phyloP scores from a whole-genome alignment of 2,797 vertebrate genomes.

The Oceanodroma leucorhoa region DNA sequence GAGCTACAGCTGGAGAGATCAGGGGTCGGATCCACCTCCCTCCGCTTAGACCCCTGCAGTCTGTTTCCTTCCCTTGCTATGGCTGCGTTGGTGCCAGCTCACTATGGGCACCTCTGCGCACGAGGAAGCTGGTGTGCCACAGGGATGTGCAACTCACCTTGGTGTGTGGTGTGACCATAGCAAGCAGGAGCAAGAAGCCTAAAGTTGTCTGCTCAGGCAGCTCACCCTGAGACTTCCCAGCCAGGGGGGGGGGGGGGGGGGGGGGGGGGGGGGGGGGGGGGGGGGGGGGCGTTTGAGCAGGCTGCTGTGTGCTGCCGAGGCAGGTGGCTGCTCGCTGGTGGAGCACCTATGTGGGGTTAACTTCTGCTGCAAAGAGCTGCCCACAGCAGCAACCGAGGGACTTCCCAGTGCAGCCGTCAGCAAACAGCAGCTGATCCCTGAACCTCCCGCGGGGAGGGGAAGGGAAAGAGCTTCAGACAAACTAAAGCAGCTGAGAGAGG shows the following conservation, averaged over 20 bases:
- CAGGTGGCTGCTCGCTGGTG: background rate
- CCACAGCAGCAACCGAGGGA: background rate
- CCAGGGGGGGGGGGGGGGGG: background rate
- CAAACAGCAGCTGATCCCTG: conserved; percentile 27
- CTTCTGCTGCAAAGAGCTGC: background rate
- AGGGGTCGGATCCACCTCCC: background rate
- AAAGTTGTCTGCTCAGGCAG: background rate
- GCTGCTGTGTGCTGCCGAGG: background rate
- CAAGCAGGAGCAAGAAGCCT: background rate
- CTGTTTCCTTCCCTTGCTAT: background rate
- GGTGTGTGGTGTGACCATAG: accelerated
- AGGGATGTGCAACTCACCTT: accelerated
- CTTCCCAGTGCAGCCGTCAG: background rate
- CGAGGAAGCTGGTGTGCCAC: background rate
- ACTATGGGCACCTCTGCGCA: accelerated
- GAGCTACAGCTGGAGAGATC: background rate
- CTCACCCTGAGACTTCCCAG: background rate
- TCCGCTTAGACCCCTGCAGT: background rate
- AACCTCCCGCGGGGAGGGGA: background rate
- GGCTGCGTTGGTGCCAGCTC: background rate
- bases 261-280: background rate
- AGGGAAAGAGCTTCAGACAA: background rate
- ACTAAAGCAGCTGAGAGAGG: background rate
- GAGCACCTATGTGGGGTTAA: background rate
- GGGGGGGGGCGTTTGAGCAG: background rate